Evolutionary conservation across 2,797 vertebrate genomes (phyloP).

Genomic region (Helostoma temminkii): DNA sequence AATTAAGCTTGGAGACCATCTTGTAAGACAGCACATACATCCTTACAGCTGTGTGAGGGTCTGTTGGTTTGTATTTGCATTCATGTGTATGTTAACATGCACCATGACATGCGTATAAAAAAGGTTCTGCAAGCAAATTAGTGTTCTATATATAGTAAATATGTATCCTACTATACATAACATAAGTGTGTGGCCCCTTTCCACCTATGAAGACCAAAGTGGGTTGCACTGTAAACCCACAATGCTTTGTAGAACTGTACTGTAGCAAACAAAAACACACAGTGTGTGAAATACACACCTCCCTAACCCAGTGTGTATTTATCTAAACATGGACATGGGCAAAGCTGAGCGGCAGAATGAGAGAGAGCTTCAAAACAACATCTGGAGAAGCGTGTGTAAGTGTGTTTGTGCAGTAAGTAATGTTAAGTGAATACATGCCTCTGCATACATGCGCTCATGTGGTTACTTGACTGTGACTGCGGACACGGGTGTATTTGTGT

Average conservation of each 20-base stretch:
- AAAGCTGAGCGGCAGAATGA: slow-evolving; percentile 45
- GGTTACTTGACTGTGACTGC: slow-evolving; percentile 39
- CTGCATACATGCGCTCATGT: slow-evolving; percentile 33
- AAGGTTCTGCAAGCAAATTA: background rate
- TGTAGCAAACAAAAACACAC: slow-evolving; percentile 56
- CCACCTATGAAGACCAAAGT: slow-evolving; percentile 22
- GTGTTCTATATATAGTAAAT: too few species aligned
- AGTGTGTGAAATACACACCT: slow-evolving; percentile 57
- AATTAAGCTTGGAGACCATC: slow-evolving; percentile 27
- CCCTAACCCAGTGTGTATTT: slow-evolving; percentile 62
- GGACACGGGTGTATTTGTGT: slow-evolving; percentile 36
- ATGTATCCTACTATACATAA: background rate
- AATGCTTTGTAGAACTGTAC: slow-evolving; percentile 42
- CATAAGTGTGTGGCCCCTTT: slow-evolving; percentile 48
- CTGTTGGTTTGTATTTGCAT: background rate
- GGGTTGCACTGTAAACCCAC: slow-evolving; percentile 58
- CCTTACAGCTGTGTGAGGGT: slow-evolving; percentile 25
- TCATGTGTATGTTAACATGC: slow-evolving; percentile 5
- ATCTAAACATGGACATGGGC: slow-evolving; percentile 68
- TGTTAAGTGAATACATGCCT: slow-evolving; percentile 33
- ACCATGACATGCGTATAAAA: background rate
- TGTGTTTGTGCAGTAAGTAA: slow-evolving; percentile 26
- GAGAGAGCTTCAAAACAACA: slow-evolving; percentile 72
- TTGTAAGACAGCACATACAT: slow-evolving; percentile 16
- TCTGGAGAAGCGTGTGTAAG: slow-evolving; percentile 55